phyloP scores from a whole-genome alignment of 1,140 invertebrate species.

The Aphaenogaster floridana region DNA sequence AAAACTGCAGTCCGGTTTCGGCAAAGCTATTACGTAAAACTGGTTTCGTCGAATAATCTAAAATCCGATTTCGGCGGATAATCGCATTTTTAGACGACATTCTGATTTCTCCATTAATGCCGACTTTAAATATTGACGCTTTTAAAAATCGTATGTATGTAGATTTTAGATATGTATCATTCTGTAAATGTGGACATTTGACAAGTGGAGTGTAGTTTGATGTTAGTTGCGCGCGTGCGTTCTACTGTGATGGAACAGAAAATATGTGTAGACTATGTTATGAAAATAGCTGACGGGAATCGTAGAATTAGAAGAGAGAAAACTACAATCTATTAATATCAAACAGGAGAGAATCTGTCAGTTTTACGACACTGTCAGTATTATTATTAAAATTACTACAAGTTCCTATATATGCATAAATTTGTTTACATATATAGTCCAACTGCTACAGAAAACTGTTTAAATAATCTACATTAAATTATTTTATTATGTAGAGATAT shows the following conservation, averaged over 20 bases:
- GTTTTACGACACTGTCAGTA: not conserved
- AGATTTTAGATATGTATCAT: not conserved
- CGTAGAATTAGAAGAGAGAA: not conserved
- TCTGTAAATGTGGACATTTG: not conserved
- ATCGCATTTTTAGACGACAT: not conserved
- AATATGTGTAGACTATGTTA: not conserved
- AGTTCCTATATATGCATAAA: not conserved
- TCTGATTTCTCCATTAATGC: not conserved
- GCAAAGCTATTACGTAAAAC: not conserved
- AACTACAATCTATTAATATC: conserved; percentile 22
- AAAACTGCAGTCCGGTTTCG: not conserved
- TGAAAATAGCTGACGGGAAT: not conserved
- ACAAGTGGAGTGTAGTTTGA: not conserved
- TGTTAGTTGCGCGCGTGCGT: not conserved
- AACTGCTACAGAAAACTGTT: not conserved
- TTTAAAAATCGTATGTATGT: not conserved
- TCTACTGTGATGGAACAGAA: not conserved
- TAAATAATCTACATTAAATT: not conserved
- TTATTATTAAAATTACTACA: not conserved
- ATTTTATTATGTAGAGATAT: not conserved
- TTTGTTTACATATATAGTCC: too few relatives aligned
- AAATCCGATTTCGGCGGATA: not conserved
- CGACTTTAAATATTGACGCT: not conserved
- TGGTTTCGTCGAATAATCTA: too few relatives aligned
- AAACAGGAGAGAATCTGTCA: not conserved